phyloP scores from a whole-genome alignment of 2,888 invertebrate species.

The Pterostichus madidus region DNA sequence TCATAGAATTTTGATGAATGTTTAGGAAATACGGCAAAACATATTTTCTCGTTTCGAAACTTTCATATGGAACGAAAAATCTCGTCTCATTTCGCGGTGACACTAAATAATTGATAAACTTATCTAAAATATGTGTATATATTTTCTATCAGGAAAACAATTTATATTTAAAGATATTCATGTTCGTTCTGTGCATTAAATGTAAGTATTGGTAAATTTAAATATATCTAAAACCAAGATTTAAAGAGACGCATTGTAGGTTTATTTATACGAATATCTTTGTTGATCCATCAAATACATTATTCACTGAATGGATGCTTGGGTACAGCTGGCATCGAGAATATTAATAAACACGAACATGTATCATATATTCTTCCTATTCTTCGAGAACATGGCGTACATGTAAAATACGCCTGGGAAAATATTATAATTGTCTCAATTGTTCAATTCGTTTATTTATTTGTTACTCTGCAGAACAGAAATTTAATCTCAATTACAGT shows the following conservation, averaged over 20 bases:
- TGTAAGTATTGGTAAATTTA: background rate
- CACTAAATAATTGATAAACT: no score
- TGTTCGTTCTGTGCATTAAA: background rate
- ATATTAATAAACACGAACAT: conserved; percentile 1
- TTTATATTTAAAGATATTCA: background rate
- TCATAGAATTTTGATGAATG: no score
- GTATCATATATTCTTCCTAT: background rate
- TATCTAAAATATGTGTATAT: no score
- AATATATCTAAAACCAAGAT: conserved; percentile 11
- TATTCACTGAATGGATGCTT: conserved; percentile 26
- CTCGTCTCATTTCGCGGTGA: no score
- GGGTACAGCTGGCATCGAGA: conserved; percentile 18
- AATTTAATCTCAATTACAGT: no score
- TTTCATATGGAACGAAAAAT: no score
- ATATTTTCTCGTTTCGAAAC: no score
- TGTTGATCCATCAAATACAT: conserved; percentile 8
- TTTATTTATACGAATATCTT: conserved; percentile 34
- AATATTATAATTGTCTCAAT: conserved; percentile 9
- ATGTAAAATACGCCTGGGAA: conserved; percentile 20
- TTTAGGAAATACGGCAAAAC: no score
- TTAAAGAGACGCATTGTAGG: conserved; percentile 18
- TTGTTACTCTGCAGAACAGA: no score
- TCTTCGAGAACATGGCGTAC: background rate
- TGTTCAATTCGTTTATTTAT: no score
- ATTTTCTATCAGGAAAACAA: background rate